phyloP scores from a whole-genome alignment of 2,113 vertebrate species.

The Emydocephalus ijimae region DNA sequence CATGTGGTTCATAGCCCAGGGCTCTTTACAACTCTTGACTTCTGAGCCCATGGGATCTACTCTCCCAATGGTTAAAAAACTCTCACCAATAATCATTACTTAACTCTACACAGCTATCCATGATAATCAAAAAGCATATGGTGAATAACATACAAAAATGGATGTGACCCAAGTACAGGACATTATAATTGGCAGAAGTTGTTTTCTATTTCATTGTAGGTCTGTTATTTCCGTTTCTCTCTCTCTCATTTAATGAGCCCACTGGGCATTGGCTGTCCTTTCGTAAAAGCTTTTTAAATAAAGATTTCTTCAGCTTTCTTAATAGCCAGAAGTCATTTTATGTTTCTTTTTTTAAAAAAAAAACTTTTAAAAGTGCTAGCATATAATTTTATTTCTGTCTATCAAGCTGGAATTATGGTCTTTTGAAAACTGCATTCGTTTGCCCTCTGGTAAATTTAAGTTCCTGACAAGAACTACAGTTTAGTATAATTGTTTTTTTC shows the following conservation, averaged over 20 bases:
- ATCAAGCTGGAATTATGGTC: slow-evolving; percentile 4
- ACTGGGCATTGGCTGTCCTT: background rate
- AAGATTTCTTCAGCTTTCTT: background rate
- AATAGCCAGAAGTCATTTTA: background rate
- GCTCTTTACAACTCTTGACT: background rate
- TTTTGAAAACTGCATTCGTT: background rate
- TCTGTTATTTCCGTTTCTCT: background rate
- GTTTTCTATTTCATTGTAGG: background rate
- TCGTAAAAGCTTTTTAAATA: background rate
- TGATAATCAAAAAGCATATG: background rate
- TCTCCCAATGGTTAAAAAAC: background rate
- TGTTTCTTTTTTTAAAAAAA: background rate
- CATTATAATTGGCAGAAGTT: background rate
- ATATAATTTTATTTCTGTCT: slow-evolving; percentile 13
- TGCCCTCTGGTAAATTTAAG: background rate
- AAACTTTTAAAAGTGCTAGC: background rate
- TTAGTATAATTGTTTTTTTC: slow-evolving; percentile 12
- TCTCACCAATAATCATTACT: background rate
- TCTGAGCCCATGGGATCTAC: background rate
- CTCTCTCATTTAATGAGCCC: background rate
- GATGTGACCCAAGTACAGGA: background rate
- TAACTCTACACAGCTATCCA: background rate
- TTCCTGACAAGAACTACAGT: background rate
- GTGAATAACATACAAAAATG: background rate
- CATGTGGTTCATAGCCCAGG: background rate